Conservation (phyloP, 2,888 invertebrate genomes). For the Microplitis deprimator region DNA sequence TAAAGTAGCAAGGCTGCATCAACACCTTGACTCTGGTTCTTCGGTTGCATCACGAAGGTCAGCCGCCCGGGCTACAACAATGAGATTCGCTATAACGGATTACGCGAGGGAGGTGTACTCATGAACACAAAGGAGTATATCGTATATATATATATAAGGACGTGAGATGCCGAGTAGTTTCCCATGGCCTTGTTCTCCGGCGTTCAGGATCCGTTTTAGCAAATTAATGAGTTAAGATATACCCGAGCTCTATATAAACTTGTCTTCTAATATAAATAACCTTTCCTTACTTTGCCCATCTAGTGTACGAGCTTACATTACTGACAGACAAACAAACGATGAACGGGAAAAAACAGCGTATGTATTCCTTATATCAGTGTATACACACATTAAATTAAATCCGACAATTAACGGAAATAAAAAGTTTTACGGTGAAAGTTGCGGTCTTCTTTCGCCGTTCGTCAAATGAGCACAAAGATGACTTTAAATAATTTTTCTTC, state of each 20-base stretch:
- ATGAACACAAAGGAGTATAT: slow-evolving; percentile 39
- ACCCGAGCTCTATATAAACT: slow-evolving; percentile 6
- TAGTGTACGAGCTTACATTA: background rate
- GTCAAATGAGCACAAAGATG: slow-evolving; percentile 33
- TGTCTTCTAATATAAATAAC: slow-evolving; percentile 9
- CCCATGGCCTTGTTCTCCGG: slow-evolving; percentile 55
- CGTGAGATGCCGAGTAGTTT: slow-evolving; percentile 49
- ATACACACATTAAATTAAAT: slow-evolving; percentile 22
- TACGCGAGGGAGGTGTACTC: slow-evolving; percentile 42
- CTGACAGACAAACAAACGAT: too few species aligned
- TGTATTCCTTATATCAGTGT: too few species aligned
- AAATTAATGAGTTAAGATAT: slow-evolving; percentile 49
- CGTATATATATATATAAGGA: background rate
- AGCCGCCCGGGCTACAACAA: slow-evolving; percentile 47
- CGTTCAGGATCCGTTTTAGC: slow-evolving; percentile 49
- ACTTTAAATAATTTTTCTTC: slow-evolving; percentile 46
- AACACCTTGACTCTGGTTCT: slow-evolving; percentile 54
- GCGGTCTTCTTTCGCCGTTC: slow-evolving; percentile 14
- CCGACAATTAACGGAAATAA: slow-evolving; percentile 10
- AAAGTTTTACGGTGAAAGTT: slow-evolving; percentile 23
- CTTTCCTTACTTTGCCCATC: background rate
- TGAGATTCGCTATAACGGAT: slow-evolving; percentile 60
- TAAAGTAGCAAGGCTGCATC: slow-evolving; percentile 36
- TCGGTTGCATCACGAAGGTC: slow-evolving; percentile 48
- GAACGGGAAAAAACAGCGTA: too few species aligned